Conservation (phyloP, 2,888 invertebrate genomes). For the Orthosia cruda region DNA sequence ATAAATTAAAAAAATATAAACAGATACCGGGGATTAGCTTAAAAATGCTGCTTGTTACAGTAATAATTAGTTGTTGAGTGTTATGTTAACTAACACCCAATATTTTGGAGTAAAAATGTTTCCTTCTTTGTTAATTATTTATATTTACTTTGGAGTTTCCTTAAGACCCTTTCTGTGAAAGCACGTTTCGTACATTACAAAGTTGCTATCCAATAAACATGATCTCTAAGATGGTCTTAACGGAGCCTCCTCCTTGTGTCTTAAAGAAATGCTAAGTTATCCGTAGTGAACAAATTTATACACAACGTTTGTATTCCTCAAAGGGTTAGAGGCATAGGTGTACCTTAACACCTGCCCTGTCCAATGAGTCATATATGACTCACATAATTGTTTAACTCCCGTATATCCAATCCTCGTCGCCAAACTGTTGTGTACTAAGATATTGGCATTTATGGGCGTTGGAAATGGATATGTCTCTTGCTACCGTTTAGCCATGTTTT, state of each 20-base stretch:
- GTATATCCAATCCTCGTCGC: too few relatives aligned
- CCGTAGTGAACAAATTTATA: background rate
- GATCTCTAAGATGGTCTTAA: background rate
- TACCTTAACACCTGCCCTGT: too few relatives aligned
- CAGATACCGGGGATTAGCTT: background rate
- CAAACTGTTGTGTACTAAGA: too few relatives aligned
- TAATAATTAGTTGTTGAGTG: background rate
- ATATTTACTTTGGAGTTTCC: background rate
- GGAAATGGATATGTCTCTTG: too few relatives aligned
- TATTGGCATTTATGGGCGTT: too few relatives aligned
- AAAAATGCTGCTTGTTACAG: background rate
- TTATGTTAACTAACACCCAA: background rate
- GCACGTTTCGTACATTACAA: background rate
- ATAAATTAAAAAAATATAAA: background rate
- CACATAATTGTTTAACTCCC: too few relatives aligned
- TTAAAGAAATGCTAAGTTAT: background rate
- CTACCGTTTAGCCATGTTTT: too few relatives aligned
- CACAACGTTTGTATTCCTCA: too few relatives aligned
- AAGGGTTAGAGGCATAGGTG: too few relatives aligned
- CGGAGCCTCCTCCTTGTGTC: background rate
- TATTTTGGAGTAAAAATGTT: background rate
- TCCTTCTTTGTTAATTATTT: background rate
- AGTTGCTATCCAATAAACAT: background rate
- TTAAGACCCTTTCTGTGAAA: background rate
- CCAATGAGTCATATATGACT: too few relatives aligned